phyloP scores from a whole-genome alignment of 2,113 vertebrate genomes.

The Chaetodon auriga region DNA sequence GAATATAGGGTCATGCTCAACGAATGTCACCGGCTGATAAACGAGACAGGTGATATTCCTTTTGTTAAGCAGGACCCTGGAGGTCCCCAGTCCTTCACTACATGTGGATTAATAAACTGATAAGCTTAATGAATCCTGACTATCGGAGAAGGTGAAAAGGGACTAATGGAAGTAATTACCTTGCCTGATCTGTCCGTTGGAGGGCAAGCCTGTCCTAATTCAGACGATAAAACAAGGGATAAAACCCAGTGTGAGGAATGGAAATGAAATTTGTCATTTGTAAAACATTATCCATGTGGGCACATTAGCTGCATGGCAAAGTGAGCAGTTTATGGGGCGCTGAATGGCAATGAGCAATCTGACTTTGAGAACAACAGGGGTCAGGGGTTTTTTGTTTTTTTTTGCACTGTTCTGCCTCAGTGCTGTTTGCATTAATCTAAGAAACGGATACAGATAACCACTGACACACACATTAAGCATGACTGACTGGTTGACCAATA shows the following conservation, averaged over 20 bases:
- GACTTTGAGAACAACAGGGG: constrained; percentile 40
- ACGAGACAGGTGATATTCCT: constrained; percentile 32
- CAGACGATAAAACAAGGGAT: constrained; percentile 34
- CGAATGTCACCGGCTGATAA: constrained; percentile 40
- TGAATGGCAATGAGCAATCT: background rate
- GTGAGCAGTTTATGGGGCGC: background rate
- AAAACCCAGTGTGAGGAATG: constrained; percentile 25
- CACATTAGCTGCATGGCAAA: constrained; percentile 15
- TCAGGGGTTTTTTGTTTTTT: too few relatives aligned
- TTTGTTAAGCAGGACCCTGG: constrained; percentile 37
- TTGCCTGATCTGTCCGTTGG: constrained; percentile 40
- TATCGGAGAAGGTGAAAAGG: constrained; percentile 46
- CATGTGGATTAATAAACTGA: constrained; percentile 65
- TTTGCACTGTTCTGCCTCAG: background rate
- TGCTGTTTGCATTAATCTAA: background rate
- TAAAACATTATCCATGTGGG: constrained; percentile 24
- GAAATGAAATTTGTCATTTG: constrained; percentile 43
- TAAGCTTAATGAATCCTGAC: constrained; percentile 70
- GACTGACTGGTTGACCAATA: background rate
- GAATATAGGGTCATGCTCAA: constrained; percentile 8
- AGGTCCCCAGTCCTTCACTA: constrained; percentile 57
- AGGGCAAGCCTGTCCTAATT: constrained; percentile 30
- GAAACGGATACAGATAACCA: background rate
- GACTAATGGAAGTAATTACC: constrained; percentile 68
- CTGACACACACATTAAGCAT: background rate